Base-by-base conservation (phyloP, 2,113 vertebrate species). In the Cryptotis parvus region DNA sequence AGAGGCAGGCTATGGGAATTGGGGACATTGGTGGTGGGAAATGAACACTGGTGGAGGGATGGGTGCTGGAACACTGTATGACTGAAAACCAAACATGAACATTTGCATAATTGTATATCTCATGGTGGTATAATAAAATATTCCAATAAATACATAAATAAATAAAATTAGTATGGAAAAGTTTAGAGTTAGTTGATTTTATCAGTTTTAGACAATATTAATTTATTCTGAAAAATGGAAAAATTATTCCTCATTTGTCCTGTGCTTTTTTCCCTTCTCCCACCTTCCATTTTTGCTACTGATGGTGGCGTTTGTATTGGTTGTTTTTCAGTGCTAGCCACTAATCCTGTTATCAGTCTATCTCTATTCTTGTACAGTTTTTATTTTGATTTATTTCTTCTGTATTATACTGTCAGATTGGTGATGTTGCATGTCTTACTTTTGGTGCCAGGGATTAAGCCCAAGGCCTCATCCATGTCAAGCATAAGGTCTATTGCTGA, bases 371-470 rank as follows among this genome's bases (percentile, higher is more conserved):
- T 66, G 26, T 79, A 52, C 73, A 37, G 24, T 79, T 75, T 76
- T 69, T 49, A 70, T 37, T 90, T 84, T 75, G 16, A 33, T 83
- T 55, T 58, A 27, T 76, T 92, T 93, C 43, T 89, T 49, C n/a
- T 84, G 52, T 29, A 49, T 70, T 49, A 24, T 37, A 31, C 29
- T 63, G 63, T 84, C 39, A 83, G 63, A 26, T 86, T 29, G 31
- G 41, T 43, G 61, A 49, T 66, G 3, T 70, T 94, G 9, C 14
- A 6, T 68, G 31, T n/a, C n/a, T 68, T 33, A 6, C 11, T 33
- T 68, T 79, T 79, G 45, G 45, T 49, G 45, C 45, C 9, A 7
- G 45, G 45, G 45, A 49, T 49, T 49, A 14, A 49, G 14, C 45
- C 5, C 45, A 49, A 49, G 6, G 43, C 9, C 45, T 49, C 45